Base-by-base conservation (phyloP, 2,113 vertebrate genomes). In the Natator depressus region DNA sequence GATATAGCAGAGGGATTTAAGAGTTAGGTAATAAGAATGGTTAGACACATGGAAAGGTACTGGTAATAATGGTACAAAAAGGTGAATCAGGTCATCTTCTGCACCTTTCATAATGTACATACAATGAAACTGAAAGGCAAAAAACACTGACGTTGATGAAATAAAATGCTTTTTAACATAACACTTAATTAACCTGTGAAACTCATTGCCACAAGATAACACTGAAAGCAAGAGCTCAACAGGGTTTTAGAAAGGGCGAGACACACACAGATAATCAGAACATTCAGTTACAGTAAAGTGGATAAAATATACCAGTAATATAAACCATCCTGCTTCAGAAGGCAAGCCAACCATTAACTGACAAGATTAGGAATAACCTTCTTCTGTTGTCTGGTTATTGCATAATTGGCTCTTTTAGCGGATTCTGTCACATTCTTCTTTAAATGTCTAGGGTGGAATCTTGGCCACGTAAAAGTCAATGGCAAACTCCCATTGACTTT, bases 311-410 rank as follows among this genome's bases (percentile, higher is more conserved):
- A 13, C 38, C n/a, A 75, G 11, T 24, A 42, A 24, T 42, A 42
- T 22, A 75, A 38, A 72, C 20, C 69, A 38, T 75, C 55, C 92
- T 87, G 90, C 12, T n/a, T 83, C 42, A 87, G 83, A 85, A 49
- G 7, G 4, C 86, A 90, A 89, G 69, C 1, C 35, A 85, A 38
- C n/a, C n/a, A 3, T 87, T 92, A 57, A 88, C 89, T 95, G 57
- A 72, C 72, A 59, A 69, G 53, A 2, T 1, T 38, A 38, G 35
- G 2, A 2, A 69, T 20, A 85, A 57, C 80, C 62, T 59, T 8
- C 14, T 24, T 14, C 25, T 47, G 6, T 76, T 38, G 4, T 16
- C 76, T 55, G 55, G 8, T 84, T 47, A 46, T 51, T 11, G 7
- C 47, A 12, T 14, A 4, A 91, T 82, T 22, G 49, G 14, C 29